A percentile compares a stretch with the other conserved stretches of the same genome.
Evolutionary conservation across 1,140 invertebrate species (phyloP).

Genomic region (Thaumetopoea pityocampa): DNA sequence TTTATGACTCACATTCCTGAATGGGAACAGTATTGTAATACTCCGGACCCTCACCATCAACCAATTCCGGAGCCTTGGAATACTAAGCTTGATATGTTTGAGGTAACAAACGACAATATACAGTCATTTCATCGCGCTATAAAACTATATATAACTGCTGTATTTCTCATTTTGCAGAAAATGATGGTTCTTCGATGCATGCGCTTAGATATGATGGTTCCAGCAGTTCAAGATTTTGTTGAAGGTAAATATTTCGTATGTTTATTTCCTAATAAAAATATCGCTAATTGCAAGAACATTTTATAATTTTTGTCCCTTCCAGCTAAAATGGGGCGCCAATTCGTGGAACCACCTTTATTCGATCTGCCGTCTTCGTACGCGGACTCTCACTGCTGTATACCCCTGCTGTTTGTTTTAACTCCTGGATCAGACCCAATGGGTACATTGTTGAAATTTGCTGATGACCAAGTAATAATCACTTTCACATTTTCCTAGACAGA

Average conservation of each 20-base stretch:
- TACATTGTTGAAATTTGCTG: slow-evolving; percentile 90
- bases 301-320: slow-evolving; percentile 19
- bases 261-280: slow-evolving; percentile 5
- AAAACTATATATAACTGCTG: not conserved
- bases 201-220: slow-evolving; percentile 91
- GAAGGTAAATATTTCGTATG: slow-evolving; percentile 73
- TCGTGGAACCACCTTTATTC: slow-evolving; percentile 92
- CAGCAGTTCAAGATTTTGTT: slow-evolving; percentile 86
- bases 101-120: slow-evolving; percentile 69
- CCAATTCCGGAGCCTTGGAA: slow-evolving; percentile 83
- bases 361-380: slow-evolving; percentile 89
- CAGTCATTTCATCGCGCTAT: not conserved
- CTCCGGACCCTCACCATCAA: slow-evolving; percentile 80
- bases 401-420: slow-evolving; percentile 93
- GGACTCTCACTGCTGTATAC: slow-evolving; percentile 90
- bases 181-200: slow-evolving; percentile 89
- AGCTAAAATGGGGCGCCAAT: slow-evolving; percentile 83
- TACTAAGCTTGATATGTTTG: slow-evolving; percentile 80
- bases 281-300: too few relatives aligned
- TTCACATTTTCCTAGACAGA: too few relatives aligned
- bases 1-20: slow-evolving; percentile 74
- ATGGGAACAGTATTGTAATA: slow-evolving; percentile 89
- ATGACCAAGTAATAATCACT: slow-evolving; percentile 80
- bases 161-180: slow-evolving; percentile 79
- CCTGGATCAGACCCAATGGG: slow-evolving; percentile 95